Conservation (phyloP, 2,797 vertebrate genomes). For the Oreortyx pictus region DNA sequence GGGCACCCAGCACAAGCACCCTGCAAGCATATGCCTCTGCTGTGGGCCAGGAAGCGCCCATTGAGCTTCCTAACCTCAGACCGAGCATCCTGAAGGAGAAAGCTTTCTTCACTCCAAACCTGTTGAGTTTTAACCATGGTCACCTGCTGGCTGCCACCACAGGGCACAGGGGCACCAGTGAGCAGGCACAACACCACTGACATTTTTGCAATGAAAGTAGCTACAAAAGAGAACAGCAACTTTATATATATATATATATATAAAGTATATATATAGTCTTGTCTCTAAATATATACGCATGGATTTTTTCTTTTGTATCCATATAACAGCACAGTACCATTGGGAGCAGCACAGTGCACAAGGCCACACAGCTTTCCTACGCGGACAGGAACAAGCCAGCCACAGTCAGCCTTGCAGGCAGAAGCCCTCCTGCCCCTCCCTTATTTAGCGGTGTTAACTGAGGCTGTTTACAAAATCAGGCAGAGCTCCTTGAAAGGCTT, state of each 20-base stretch:
- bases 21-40: background rate
- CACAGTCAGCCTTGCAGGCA: background rate
- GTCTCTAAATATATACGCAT: too few species aligned
- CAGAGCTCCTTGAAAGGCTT: background rate
- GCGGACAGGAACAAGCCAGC: background rate
- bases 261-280: background rate
- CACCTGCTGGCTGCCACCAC: background rate
- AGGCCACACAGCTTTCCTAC: background rate
- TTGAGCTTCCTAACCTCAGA: background rate
- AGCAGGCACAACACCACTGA: background rate
- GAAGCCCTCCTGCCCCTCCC: background rate
- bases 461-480: background rate
- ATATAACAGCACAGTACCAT: background rate
- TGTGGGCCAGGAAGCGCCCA: fast-evolving
- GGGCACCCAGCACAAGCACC: background rate
- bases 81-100: background rate
- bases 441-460: background rate
- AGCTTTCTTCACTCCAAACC: background rate
- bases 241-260: background rate
- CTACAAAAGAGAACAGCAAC: background rate
- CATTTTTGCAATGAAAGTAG: background rate
- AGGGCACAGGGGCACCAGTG: background rate
- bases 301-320: background rate
- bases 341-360: fast-evolving
- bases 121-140: fast-evolving